phyloP scores from a whole-genome alignment of 2,888 invertebrate species.

The Allygus modestus region DNA sequence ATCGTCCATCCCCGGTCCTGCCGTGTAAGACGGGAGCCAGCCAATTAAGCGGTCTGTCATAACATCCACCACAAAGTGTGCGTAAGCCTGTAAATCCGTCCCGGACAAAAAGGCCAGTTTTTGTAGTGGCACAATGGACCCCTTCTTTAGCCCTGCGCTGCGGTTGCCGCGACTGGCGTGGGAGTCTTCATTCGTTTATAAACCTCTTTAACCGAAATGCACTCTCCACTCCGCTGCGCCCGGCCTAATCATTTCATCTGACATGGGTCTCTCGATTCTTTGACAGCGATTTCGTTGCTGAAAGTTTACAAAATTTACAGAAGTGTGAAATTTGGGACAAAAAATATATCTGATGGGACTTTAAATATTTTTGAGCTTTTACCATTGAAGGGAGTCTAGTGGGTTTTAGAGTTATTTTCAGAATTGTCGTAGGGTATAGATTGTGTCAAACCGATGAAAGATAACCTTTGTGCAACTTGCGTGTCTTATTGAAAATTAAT shows the following conservation, averaged over 20 bases:
- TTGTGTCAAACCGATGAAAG: too few species aligned
- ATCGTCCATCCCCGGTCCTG: too few species aligned
- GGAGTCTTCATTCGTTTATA: constrained; percentile 14
- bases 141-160: background rate
- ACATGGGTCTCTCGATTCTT: constrained; percentile 15
- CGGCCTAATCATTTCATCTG: constrained; percentile 4
- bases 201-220: constrained; percentile 23
- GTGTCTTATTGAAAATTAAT: too few species aligned
- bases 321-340: background rate
- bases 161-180: constrained; percentile 16
- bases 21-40: background rate
- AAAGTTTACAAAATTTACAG: background rate
- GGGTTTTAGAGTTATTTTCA: too few species aligned
- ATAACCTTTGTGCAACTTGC: too few species aligned
- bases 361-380: background rate
- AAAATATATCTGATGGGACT: background rate
- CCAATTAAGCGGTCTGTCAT: constrained; percentile 3
- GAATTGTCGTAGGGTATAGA: too few species aligned
- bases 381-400: background rate
- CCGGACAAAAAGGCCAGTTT: constrained; percentile 22
- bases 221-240: constrained; percentile 10
- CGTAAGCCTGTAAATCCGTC: constrained; percentile 57
- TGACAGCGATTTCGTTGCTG: background rate
- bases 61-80: constrained; percentile 30
- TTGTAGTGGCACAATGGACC: constrained; percentile 35